These are phyloP conservation scores for Xestia c-nigrum DNA, from an alignment of 2,888 invertebrate genomes.

Conservation along the genomic window DNA sequence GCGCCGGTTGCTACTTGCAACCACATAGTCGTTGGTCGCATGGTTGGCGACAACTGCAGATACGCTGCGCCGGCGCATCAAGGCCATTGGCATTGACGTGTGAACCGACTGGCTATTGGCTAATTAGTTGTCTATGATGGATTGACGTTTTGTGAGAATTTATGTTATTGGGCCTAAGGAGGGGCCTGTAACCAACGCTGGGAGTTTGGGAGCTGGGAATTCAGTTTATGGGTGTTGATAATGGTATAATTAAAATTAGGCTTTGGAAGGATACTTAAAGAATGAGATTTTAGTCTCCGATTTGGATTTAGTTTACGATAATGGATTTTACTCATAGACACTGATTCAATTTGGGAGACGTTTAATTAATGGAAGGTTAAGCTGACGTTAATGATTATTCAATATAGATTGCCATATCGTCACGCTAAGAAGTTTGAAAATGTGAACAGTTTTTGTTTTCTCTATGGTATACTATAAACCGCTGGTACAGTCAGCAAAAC, in stretches of 20 bases:
- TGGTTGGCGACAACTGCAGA: constrained; percentile 50
- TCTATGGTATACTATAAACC: too few species aligned
- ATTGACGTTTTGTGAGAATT: not conserved
- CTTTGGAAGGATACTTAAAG: not conserved
- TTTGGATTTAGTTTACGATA: too few species aligned
- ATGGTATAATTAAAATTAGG: not conserved
- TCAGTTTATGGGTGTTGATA: not conserved
- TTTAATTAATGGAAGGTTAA: not conserved
- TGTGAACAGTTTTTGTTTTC: too few species aligned
- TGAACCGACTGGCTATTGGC: constrained; percentile 35
- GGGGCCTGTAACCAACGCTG: too few species aligned
- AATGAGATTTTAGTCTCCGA: too few species aligned
- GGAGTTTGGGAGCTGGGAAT: not conserved
- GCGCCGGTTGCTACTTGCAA: constrained; percentile 53
- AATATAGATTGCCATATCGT: too few species aligned
- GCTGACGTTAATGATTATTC: too few species aligned
- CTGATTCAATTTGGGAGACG: not conserved
- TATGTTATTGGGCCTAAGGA: not conserved
- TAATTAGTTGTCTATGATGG: constrained; percentile 22
- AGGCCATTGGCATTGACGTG: constrained; percentile 62
- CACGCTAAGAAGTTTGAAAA: too few species aligned
- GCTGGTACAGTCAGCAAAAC: too few species aligned
- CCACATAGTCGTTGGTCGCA: constrained; percentile 43
- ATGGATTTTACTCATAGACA: too few species aligned
- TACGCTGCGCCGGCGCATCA: constrained; percentile 51